Percentiles rank a stretch among this genome's conserved stretches.
These are phyloP conservation scores for Habrosyne pyritoides DNA, from an alignment of 2,888 invertebrate genomes.

Conservation along the genomic window DNA sequence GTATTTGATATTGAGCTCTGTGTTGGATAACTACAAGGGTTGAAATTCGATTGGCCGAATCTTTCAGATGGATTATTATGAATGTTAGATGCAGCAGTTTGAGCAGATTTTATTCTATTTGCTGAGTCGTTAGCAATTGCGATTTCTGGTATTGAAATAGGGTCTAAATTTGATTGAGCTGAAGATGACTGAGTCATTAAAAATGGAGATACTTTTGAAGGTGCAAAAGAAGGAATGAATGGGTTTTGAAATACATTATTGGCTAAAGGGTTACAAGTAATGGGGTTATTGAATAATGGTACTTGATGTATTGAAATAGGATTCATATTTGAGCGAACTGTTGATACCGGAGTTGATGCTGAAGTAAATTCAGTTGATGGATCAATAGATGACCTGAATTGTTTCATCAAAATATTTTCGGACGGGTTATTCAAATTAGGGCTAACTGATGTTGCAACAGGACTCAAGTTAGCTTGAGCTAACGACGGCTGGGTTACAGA, in stretches of 20 bases:
- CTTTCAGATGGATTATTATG: background rate
- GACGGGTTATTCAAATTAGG: background rate
- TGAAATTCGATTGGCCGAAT: background rate
- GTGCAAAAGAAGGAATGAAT: background rate
- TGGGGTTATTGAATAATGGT: background rate
- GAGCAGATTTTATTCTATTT: background rate
- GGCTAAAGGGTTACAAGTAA: background rate
- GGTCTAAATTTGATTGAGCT: background rate
- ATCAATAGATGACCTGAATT: background rate
- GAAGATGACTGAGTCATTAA: background rate
- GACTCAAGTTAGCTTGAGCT: background rate
- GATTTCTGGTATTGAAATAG: constrained; percentile 1
- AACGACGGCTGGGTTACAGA: background rate
- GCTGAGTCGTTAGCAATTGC: background rate
- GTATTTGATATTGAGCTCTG: background rate
- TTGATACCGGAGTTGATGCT: background rate
- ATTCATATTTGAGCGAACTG: background rate
- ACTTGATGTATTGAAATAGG: background rate
- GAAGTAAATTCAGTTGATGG: background rate
- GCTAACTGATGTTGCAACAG: background rate
- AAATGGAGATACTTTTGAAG: background rate
- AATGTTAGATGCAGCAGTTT: background rate
- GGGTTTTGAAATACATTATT: background rate
- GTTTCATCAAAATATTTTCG: background rate
- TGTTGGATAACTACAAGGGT: background rate